Percentiles rank a stretch among this genome's conserved stretches.
Conservation (phyloP, 2,797 vertebrate genomes). For the Chrosomus eos region DNA sequence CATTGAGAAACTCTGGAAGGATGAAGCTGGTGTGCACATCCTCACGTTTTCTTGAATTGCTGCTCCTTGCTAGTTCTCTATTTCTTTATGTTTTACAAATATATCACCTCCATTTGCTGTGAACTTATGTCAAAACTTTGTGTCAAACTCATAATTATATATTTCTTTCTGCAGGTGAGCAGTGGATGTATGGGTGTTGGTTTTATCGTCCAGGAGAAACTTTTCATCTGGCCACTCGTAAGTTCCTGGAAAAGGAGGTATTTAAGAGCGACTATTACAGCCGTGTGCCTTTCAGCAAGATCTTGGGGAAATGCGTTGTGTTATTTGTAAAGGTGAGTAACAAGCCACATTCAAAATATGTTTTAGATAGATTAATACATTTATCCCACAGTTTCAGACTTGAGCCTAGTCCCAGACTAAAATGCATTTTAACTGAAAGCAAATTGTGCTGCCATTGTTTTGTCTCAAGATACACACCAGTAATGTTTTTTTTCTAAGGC, state of each 20-base stretch:
- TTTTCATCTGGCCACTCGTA: slow-evolving; percentile 94
- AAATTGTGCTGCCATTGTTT: not conserved
- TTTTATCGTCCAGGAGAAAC: slow-evolving; percentile 98
- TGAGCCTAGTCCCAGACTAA: not conserved
- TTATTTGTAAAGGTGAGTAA: slow-evolving; percentile 94
- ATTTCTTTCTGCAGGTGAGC: slow-evolving; percentile 86
- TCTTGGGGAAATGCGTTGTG: slow-evolving; percentile 94
- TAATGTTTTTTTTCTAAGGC: no score
- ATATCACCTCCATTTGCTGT: not conserved
- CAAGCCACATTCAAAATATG: not conserved
- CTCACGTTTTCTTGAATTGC: not conserved
- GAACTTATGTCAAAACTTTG: not conserved
- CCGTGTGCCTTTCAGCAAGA: slow-evolving; percentile 91
- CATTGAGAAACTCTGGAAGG: slow-evolving; percentile 96
- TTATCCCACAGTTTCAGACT: not conserved
- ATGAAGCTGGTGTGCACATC: slow-evolving; percentile 85
- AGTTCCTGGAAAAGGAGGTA: slow-evolving; percentile 97
- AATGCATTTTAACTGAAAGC: not conserved
- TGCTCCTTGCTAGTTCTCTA: not conserved
- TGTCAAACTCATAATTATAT: not conserved
- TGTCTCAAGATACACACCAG: not conserved
- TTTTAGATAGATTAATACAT: not conserved
- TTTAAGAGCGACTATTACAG: slow-evolving; percentile 98
- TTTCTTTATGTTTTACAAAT: not conserved
- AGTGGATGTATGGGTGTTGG: slow-evolving; percentile 97